phyloP scores from a whole-genome alignment of 2,888 invertebrate species.

The Hedya salicella region DNA sequence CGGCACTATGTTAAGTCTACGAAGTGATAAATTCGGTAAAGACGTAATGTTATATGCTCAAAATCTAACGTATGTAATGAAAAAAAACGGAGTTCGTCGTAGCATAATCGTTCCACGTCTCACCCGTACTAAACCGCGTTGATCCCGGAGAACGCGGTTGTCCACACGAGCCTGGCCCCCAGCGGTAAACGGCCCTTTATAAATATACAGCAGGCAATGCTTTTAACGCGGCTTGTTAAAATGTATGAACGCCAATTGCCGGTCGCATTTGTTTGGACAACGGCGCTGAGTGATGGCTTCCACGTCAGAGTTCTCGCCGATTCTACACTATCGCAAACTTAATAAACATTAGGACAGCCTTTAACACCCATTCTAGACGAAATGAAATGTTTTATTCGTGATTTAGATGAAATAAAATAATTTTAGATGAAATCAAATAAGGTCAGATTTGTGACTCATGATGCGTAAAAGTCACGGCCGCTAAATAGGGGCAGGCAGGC shows the following conservation, averaged over 20 bases:
- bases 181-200: conserved; percentile 60
- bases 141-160: background rate
- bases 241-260: conserved; percentile 70
- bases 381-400: too few relatives aligned
- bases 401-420: too few relatives aligned
- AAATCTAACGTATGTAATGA: too few relatives aligned
- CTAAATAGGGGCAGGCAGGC: too few relatives aligned
- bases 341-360: background rate
- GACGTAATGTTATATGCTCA: too few relatives aligned
- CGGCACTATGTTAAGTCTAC: too few relatives aligned
- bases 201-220: conserved; percentile 84
- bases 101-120: too few relatives aligned
- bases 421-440: too few relatives aligned
- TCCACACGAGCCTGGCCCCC: background rate
- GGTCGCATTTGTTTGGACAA: conserved; percentile 31
- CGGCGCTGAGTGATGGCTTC: conserved; percentile 17
- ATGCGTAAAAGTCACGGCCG: too few relatives aligned
- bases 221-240: conserved; percentile 78
- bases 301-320: background rate
- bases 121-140: background rate
- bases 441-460: too few relatives aligned
- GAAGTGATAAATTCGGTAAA: background rate
- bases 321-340: background rate
- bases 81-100: too few relatives aligned
- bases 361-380: background rate